Percentiles rank a stretch among this genome's conserved stretches.
phyloP scores from a whole-genome alignment of 1,140 invertebrate species.

The Drosophila punjabiensis region DNA sequence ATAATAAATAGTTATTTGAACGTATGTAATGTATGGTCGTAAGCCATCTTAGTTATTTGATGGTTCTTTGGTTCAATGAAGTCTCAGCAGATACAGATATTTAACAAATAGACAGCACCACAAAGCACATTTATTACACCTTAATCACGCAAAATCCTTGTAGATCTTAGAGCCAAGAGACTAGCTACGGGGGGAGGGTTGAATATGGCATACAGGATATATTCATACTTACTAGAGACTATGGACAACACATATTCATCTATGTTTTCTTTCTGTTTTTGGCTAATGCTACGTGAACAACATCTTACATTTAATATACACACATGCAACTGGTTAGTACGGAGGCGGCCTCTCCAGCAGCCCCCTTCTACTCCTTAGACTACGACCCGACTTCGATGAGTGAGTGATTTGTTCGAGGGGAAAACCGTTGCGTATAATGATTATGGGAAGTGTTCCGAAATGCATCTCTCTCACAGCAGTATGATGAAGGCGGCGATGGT shows the following conservation, averaged over 20 bases:
- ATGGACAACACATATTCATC: conserved; percentile 20
- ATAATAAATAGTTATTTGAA: too few relatives aligned
- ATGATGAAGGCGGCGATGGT: background rate
- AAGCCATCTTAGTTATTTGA: too few relatives aligned
- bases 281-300: conserved; percentile 33
- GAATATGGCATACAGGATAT: conserved; percentile 19
- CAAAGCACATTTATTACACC: conserved; percentile 39
- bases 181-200: conserved; percentile 23
- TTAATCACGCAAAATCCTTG: conserved; percentile 22
- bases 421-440: conserved; percentile 10
- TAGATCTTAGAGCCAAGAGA: conserved; percentile 20
- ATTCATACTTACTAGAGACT: conserved; percentile 12
- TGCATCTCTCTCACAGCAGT: conserved; percentile 25
- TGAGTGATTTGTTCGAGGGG: conserved; percentile 3
- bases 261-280: conserved; percentile 20
- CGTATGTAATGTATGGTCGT: too few relatives aligned
- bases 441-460: conserved; percentile 10
- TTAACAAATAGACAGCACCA: conserved; percentile 36
- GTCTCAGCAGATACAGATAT: background rate
- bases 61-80: too few relatives aligned
- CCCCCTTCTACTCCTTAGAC: conserved; percentile 4
- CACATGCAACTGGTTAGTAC: conserved; percentile 14
- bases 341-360: background rate
- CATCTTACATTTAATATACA: conserved; percentile 15
- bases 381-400: conserved; percentile 1